Evolutionary conservation across 2,113 vertebrate species (phyloP).

Genomic region (Brachyistius frenatus): DNA sequence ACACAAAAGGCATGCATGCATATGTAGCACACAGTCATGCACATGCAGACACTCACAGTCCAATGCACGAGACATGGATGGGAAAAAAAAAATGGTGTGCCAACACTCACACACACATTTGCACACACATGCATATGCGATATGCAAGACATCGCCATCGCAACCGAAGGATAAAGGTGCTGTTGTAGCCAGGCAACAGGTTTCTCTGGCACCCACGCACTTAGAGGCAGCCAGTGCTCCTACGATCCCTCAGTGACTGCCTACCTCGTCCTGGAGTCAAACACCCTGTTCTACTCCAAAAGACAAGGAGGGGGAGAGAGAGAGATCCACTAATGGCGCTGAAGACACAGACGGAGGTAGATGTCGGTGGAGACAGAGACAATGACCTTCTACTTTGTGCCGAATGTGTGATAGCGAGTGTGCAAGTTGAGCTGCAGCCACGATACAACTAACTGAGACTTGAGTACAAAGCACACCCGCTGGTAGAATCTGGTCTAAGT

Average conservation of each 20-base stretch:
- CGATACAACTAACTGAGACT: slow-evolving; percentile 48
- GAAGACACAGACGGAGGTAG: slow-evolving; percentile 48
- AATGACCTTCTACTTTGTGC: slow-evolving; percentile 64
- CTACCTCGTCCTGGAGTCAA: slow-evolving; percentile 77
- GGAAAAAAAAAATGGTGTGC: too few species aligned
- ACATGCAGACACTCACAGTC: slow-evolving; percentile 3
- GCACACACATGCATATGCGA: slow-evolving; percentile 45
- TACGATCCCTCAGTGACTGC: slow-evolving; percentile 68
- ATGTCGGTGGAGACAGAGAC: slow-evolving; percentile 57
- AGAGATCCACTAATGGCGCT: slow-evolving; percentile 59
- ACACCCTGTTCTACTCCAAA: slow-evolving; percentile 70
- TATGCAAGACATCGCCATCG: slow-evolving; percentile 79
- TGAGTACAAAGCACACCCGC: slow-evolving; percentile 29
- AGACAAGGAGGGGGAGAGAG: slow-evolving; percentile 55
- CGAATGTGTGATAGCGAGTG: slow-evolving; percentile 33
- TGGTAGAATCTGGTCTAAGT: slow-evolving; percentile 42
- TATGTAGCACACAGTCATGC: background rate
- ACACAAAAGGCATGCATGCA: slow-evolving; percentile 38
- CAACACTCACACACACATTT: slow-evolving; percentile 22
- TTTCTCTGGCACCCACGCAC: slow-evolving; percentile 82
- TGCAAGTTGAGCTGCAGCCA: slow-evolving; percentile 27
- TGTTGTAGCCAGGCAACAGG: slow-evolving; percentile 85
- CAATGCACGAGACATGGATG: background rate
- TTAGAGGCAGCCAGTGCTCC: slow-evolving; percentile 72
- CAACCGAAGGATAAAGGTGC: slow-evolving; percentile 81